Evolutionary conservation across 2,797 vertebrate genomes (phyloP).

Genomic region (Melanogrammus aeglefinus): DNA sequence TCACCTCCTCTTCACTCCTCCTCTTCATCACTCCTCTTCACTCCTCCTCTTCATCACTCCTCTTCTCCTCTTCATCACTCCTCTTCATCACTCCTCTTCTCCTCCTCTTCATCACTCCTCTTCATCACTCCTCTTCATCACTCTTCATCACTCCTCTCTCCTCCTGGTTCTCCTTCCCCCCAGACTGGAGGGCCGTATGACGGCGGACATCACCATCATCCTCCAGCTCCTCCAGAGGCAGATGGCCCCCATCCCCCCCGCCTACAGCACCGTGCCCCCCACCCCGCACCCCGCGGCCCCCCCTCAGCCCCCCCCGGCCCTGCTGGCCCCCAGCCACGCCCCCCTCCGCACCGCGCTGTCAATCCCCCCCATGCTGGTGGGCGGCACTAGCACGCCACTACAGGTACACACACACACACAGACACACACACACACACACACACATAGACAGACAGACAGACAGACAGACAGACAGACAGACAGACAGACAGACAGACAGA

Average conservation of each 20-base stretch:
- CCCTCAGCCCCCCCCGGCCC: conserved; percentile 66
- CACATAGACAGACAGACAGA: too few species aligned
- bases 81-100: too few species aligned
- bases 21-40: too few species aligned
- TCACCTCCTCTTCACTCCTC: too few species aligned
- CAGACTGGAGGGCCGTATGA: conserved; percentile 94
- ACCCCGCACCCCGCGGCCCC: conserved; percentile 59
- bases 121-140: not conserved
- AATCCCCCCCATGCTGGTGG: conserved; percentile 51
- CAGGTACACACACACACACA: conserved; percentile 42
- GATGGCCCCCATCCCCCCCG: conserved; percentile 81
- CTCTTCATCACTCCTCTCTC: not conserved
- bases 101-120: too few species aligned
- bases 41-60: too few species aligned
- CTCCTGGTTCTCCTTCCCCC: not conserved
- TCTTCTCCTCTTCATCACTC: too few species aligned
- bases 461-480: too few species aligned
- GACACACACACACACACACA: too few species aligned
- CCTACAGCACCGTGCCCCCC: conserved; percentile 82
- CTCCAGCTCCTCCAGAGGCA: conserved; percentile 93
- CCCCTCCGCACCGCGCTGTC: conserved; percentile 59
- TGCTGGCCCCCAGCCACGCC: conserved; percentile 56
- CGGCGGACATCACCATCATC: conserved; percentile 89
- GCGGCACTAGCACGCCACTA: conserved; percentile 59
- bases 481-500: too few species aligned